Conservation (phyloP, 2,888 invertebrate species). For the Patella pellucida region DNA sequence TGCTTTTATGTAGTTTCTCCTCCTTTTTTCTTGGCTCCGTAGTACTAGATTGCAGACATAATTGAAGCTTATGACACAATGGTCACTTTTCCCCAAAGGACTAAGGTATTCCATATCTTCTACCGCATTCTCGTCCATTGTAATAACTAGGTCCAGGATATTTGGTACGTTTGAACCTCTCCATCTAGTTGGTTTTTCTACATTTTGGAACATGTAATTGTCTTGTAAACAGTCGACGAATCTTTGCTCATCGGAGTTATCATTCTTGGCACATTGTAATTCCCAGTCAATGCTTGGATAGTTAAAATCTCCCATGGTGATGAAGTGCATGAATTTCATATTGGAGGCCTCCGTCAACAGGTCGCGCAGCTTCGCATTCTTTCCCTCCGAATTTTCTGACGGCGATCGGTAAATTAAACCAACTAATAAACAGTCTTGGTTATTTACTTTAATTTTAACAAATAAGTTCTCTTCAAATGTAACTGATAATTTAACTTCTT, state of each 20-base stretch:
- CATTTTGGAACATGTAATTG: not conserved
- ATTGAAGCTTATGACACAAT: not conserved
- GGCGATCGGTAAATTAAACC: not conserved
- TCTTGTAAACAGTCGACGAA: not conserved
- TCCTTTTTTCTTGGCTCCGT: no score
- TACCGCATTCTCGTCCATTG: not conserved
- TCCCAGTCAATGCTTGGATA: not conserved
- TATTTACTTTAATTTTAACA: not conserved
- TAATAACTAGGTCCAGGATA: not conserved
- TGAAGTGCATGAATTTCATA: not conserved
- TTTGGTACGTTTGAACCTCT: not conserved
- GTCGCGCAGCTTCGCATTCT: not conserved
- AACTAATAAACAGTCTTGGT: not conserved
- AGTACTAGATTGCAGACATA: no score
- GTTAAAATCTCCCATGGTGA: not conserved
- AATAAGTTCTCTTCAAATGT: not conserved
- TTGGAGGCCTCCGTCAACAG: no score
- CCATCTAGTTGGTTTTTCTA: not conserved
- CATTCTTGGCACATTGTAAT: not conserved
- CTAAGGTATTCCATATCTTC: not conserved
- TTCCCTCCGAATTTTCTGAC: no score
- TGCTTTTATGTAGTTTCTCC: no score
- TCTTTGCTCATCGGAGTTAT: not conserved
- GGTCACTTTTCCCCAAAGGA: slow-evolving; percentile 4
- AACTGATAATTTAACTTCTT: not conserved